phyloP scores from a whole-genome alignment of 2,797 vertebrate species.

The Oreochromis grahami region DNA sequence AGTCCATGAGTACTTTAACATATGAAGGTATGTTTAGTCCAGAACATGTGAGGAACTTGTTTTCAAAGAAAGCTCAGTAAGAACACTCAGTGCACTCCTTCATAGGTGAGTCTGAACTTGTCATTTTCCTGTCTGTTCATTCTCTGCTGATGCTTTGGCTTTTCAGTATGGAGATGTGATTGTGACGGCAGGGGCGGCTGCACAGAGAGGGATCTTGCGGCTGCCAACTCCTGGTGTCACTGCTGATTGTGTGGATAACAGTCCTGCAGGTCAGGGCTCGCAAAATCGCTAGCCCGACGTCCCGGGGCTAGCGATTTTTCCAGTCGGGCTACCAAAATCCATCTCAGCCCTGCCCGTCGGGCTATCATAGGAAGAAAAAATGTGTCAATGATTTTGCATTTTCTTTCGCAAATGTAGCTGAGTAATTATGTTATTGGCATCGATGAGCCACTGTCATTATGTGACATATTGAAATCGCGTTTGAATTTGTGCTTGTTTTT shows the following conservation, averaged over 20 bases:
- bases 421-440: no score
- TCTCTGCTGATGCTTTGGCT: not conserved
- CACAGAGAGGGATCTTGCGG: slow-evolving; percentile 62
- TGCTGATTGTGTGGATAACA: slow-evolving; percentile 80
- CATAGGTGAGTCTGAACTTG: not conserved
- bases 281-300: no score
- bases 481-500: no score
- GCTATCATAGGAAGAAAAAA: no score
- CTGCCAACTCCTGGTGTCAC: slow-evolving; percentile 81
- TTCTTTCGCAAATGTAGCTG: no score
- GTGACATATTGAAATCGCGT: no score
- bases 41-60: not conserved
- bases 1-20: not conserved
- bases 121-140: not conserved
- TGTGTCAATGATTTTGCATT: no score
- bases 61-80: not conserved
- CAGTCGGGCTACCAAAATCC: no score
- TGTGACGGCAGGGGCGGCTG: slow-evolving; percentile 18
- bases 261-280: slow-evolving; percentile 88
- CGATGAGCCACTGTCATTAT: no score
- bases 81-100: not conserved
- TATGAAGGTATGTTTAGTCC: not conserved
- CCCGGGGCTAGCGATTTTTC: no score
- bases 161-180: slow-evolving; percentile 82
- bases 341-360: no score